Conservation (phyloP, 1,140 invertebrate genomes). For the Hycleus phaleratus region DNA sequence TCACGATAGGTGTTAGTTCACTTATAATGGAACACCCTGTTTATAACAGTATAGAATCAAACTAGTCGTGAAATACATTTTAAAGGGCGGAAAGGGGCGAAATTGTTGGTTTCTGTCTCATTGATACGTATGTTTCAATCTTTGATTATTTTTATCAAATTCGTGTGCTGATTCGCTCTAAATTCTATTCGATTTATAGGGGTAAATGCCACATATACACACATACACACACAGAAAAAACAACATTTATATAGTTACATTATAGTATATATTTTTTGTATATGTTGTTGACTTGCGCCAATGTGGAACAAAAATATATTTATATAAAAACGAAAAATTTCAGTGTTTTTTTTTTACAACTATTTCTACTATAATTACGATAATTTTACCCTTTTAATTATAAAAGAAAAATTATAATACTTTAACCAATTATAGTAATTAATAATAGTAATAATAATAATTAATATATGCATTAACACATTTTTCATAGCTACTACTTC, state of each 20-base stretch:
- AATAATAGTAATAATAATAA: slow-evolving; percentile 5
- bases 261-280: slow-evolving; percentile 39
- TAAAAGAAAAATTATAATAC: slow-evolving; percentile 5
- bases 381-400: slow-evolving; percentile 1
- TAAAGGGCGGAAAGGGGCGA: no score
- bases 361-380: not conserved
- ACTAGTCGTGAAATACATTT: no score
- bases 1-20: no score
- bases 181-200: no score
- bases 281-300: slow-evolving; percentile 41
- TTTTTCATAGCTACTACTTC: slow-evolving; percentile 23
- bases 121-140: no score
- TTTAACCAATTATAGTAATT: slow-evolving; percentile 5
- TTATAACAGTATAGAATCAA: no score
- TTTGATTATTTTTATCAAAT: no score
- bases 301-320: slow-evolving; percentile 41
- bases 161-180: no score
- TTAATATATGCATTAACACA: slow-evolving; percentile 19
- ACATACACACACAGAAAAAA: slow-evolving; percentile 18
- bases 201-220: slow-evolving; percentile 6
- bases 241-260: slow-evolving; percentile 9
- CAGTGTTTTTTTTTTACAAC: slow-evolving; percentile 18
- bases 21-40: no score
- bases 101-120: no score
- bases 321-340: slow-evolving; percentile 32